These are phyloP conservation scores for Gorsachius goisagi DNA, from an alignment of 2,113 vertebrate genomes.

Conservation along the genomic window DNA sequence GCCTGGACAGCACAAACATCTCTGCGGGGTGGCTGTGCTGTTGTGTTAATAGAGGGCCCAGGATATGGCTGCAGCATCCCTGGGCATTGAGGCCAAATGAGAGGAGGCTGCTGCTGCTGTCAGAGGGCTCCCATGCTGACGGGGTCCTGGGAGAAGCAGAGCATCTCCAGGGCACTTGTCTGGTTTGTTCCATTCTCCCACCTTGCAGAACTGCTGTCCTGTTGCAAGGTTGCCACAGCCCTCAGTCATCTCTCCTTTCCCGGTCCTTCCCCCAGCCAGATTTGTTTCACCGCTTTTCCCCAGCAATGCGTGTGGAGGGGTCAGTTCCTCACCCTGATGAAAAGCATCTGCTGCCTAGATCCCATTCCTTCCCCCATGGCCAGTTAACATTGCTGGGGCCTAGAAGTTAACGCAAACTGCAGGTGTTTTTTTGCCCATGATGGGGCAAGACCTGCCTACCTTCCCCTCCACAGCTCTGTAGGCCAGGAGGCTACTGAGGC, in stretches of 20 bases:
- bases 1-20: neutral
- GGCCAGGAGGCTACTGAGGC: neutral
- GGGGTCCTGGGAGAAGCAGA: neutral
- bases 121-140: neutral
- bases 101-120: neutral
- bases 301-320: neutral
- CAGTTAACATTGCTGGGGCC: neutral
- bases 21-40: neutral
- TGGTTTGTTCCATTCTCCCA: neutral
- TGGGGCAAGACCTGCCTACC: neutral
- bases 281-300: neutral
- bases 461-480: neutral
- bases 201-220: neutral
- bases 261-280: rapidly evolving
- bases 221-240: too few species aligned
- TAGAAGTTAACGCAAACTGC: neutral
- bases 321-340: neutral
- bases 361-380: neutral
- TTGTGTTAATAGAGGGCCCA: neutral
- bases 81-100: neutral
- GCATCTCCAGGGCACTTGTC: neutral
- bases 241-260: neutral
- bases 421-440: neutral
- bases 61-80: neutral
- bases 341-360: neutral